These are phyloP conservation scores for Cephus rjabovi DNA, from an alignment of 2,888 invertebrate genomes.

Conservation along the genomic window DNA sequence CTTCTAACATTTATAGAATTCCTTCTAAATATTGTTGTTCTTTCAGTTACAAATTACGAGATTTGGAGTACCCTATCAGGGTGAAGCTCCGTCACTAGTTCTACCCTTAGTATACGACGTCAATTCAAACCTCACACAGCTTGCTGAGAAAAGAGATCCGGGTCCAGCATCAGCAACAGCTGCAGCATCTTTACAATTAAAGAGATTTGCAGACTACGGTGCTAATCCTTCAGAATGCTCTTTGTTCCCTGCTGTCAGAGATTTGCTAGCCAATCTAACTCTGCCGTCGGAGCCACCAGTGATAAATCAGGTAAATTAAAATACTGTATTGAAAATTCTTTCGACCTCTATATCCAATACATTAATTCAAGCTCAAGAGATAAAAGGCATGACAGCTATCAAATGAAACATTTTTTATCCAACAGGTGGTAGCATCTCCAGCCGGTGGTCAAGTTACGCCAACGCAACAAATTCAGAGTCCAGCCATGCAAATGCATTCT, in stretches of 20 bases:
- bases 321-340: not conserved
- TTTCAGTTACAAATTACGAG: slow-evolving; percentile 81
- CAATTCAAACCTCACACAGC: slow-evolving; percentile 84
- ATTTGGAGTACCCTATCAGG: slow-evolving; percentile 72
- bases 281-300: slow-evolving; percentile 83
- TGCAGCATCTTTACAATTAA: slow-evolving; percentile 75
- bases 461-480: slow-evolving; percentile 70
- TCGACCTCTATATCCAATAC: not conserved
- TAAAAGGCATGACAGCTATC: not conserved
- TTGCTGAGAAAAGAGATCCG: slow-evolving; percentile 86
- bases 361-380: not conserved
- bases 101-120: slow-evolving; percentile 93
- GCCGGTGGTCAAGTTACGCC: slow-evolving; percentile 68
- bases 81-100: slow-evolving; percentile 80
- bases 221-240: slow-evolving; percentile 82
- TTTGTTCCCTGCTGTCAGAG: slow-evolving; percentile 90
- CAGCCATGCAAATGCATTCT: slow-evolving; percentile 72
- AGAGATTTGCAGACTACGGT: slow-evolving; percentile 82
- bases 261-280: slow-evolving; percentile 85
- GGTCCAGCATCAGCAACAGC: slow-evolving; percentile 72
- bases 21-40: slow-evolving; percentile 13
- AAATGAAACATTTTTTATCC: slow-evolving; percentile 15
- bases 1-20: not conserved
- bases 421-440: slow-evolving; percentile 67
- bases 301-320: slow-evolving; percentile 56